These are phyloP conservation scores for Piprites chloris DNA, from an alignment of 2,113 vertebrate genomes.

Conservation along the genomic window DNA sequence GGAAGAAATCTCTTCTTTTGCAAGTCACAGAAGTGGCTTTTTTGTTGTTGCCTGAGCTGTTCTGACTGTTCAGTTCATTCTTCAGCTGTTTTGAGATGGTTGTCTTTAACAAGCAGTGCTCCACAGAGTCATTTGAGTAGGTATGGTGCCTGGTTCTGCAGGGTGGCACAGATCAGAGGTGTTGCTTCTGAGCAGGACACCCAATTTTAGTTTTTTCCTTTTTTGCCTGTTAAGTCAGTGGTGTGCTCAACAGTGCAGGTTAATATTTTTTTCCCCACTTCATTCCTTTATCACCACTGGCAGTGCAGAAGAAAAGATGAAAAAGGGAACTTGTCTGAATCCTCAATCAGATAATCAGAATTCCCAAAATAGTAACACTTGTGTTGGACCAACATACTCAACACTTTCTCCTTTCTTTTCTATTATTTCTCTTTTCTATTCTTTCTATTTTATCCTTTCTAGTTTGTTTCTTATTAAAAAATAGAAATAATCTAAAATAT, in stretches of 20 bases:
- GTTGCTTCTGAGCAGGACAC: conserved; percentile 14
- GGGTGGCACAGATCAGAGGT: conserved; percentile 13
- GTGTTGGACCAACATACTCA: background rate
- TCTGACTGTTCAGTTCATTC: background rate
- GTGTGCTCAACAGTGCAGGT: background rate
- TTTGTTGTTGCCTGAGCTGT: background rate
- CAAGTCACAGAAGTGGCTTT: background rate
- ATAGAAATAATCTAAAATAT: background rate
- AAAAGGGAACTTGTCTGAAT: background rate
- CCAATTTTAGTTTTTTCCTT: background rate
- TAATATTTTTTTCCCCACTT: background rate
- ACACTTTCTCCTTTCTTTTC: background rate
- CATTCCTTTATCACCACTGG: background rate
- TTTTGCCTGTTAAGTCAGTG: background rate
- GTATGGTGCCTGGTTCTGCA: background rate
- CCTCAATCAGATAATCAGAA: background rate
- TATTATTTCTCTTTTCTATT: background rate
- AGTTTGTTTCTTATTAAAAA: background rate
- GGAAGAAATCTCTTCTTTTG: background rate
- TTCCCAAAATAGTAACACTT: background rate
- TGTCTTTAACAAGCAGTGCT: rapidly evolving
- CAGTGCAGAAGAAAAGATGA: background rate
- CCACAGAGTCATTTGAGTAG: background rate
- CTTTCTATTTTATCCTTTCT: background rate
- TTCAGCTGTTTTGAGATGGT: background rate